Evolutionary conservation across 2,888 invertebrate species (phyloP), one percentile per base, ranked within the genome.

Genomic region (Meganola albula): DNA sequence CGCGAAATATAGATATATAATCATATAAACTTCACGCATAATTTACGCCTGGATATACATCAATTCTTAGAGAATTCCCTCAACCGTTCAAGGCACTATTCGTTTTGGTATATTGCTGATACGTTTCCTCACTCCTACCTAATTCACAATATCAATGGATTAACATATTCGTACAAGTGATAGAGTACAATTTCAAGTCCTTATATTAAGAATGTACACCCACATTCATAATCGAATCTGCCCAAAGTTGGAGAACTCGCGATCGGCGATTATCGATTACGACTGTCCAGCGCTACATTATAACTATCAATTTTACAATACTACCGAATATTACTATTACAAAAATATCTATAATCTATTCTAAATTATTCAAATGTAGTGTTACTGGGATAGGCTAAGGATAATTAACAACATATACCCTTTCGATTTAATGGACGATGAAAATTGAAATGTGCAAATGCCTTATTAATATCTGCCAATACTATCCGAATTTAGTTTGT

Each of bases 61-160:
- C 48, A 67, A 74, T 76, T 72, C 74, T 74, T 67, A 59, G 41
- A 73, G 69, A 75, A 70, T 67, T 71, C 58, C 58, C 37, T 62
- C 68, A 65, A 61, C 70, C 34, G 40, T 32, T 71, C 74, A 85
- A 85, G 85, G 85, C 85, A 85, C 85, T 79, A 71, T 72, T 76
- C 73, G 58, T 77, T 84, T 84, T 85, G 85, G 85, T 85, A 85
- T 83, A 83, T 80, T 84, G 85, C 85, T 84, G 85, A 83, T 79
- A 77, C 76, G 67, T 65, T 75, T 82, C 82, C 82, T 75, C 80
- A 82, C 84, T 84, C 83, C 84, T 75, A 51, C 83, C 84, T 20
- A 72, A 69, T 74, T 80, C 74, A 72, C 73, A 78, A 77, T 76
- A 76, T 74, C 71, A 71, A 73, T 74, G 70, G 66, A 58, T 73